Evolutionary conservation across 2,888 invertebrate genomes (phyloP), one percentile per base, ranked within the genome.

Genomic region (Eumacrocentrus americanus): DNA sequence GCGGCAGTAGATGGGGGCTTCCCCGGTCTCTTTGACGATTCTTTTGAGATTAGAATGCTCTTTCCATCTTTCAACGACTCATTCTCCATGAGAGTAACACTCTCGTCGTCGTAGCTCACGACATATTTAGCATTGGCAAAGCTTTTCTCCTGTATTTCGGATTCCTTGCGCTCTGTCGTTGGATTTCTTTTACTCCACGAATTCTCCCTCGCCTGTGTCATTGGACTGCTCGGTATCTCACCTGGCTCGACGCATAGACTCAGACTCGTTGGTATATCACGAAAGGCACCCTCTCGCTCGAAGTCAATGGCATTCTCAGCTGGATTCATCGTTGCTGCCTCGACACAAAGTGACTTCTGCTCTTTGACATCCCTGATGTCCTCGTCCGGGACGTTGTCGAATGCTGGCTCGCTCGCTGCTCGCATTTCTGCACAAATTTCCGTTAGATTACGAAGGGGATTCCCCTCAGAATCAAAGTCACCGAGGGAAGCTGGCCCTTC

Each of bases 391-490:
- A 80, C 74, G 56, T 70, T 74, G 69, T 78, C 80, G 61, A 79
- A 78, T 35, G 74, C 74, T 5, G 79, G 77, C 54, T 80, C 80
- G 63, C 71, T 71, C 1, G 80, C 69, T 3, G 76, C 65, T 11
- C 80, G 75, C 78, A 80, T 81, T 63, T 80, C 80, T 20, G 79
- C 80, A 59, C 80, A 81, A 58, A 81, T 76, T 62, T 77, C 76
- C 20, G 77, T 80, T 46, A 75, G 74, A 63, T 74, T 76, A 54
- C 73, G 75, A 50, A 79, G 62, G 12, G 70, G 70, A 60, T 73
- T 76, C 6, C 72, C 71, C 54, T 78, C 79, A 34, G 69, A 69
- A 53, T 72, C 70, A 29, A 75, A 69, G 61, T 78, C 78, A 54
- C 73, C 74, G 23, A 78, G 72, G 7, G 78, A 78, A n/a, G 78